phyloP scores from a whole-genome alignment of 2,797 vertebrate genomes.

The Malurus leucopterus region DNA sequence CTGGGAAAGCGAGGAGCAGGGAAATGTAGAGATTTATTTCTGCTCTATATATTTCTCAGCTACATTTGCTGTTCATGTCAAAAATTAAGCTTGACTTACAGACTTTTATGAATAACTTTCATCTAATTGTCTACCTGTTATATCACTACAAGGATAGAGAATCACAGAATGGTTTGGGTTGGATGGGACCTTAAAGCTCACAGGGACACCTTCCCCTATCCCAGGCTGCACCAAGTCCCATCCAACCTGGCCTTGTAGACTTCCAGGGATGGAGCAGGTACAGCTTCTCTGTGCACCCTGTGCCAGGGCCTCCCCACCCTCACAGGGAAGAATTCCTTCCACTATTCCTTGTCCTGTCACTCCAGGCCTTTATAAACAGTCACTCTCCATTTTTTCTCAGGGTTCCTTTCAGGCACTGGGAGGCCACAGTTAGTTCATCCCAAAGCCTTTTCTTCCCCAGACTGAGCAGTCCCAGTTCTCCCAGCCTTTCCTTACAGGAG shows the following conservation, averaged over 20 bases:
- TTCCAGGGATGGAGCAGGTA: background rate
- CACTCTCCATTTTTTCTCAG: background rate
- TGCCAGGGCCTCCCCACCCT: rapidly evolving
- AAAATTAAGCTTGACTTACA: background rate
- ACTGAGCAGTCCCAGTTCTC: background rate
- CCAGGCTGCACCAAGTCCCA: rapidly evolving
- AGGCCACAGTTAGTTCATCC: rapidly evolving
- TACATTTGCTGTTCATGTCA: background rate
- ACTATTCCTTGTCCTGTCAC: background rate
- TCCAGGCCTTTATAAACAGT: background rate
- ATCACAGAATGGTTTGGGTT: background rate
- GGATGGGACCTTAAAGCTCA: background rate
- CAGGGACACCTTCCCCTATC: background rate
- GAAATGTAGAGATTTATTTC: background rate
- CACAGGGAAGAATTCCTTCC: background rate
- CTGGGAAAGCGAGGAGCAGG: background rate
- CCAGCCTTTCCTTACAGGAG: background rate
- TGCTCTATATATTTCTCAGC: background rate
- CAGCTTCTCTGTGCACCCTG: background rate
- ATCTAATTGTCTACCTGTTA: background rate
- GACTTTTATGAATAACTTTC: background rate
- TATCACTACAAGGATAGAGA: background rate
- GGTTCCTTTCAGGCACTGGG: background rate
- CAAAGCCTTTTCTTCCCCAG: background rate
- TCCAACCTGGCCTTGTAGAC: rapidly evolving